Conservation (phyloP, 2,113 vertebrate genomes). For the Aegotheles bennettii region DNA sequence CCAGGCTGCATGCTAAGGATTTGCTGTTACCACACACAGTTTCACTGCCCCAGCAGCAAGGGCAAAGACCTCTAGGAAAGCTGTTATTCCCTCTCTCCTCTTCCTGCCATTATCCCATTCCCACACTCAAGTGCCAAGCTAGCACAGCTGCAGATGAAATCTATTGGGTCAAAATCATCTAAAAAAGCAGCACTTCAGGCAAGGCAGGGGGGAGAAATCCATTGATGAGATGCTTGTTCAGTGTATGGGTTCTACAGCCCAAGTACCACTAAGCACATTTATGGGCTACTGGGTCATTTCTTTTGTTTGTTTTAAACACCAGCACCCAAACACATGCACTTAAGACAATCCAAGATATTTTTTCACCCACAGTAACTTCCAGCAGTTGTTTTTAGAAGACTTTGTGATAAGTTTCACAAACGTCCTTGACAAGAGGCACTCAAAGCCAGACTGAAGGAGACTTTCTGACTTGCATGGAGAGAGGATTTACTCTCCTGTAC, state of each 20-base stretch:
- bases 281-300: accelerated
- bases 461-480: neutral
- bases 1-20: neutral
- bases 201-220: accelerated
- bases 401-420: neutral
- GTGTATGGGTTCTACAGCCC: accelerated
- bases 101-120: neutral
- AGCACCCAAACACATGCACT: neutral
- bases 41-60: neutral
- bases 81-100: neutral
- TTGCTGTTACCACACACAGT: accelerated
- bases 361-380: neutral
- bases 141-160: neutral
- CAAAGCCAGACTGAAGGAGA: neutral
- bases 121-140: neutral
- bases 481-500: neutral
- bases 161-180: neutral
- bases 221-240: neutral
- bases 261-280: neutral
- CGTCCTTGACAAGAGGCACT: neutral
- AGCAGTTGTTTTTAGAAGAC: neutral
- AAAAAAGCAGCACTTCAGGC: neutral
- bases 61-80: neutral
- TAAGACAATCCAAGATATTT: neutral
- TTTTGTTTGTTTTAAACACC: neutral